Evolutionary conservation across 2,797 vertebrate genomes (phyloP).

Genomic region (Cyprinodon diabolis): DNA sequence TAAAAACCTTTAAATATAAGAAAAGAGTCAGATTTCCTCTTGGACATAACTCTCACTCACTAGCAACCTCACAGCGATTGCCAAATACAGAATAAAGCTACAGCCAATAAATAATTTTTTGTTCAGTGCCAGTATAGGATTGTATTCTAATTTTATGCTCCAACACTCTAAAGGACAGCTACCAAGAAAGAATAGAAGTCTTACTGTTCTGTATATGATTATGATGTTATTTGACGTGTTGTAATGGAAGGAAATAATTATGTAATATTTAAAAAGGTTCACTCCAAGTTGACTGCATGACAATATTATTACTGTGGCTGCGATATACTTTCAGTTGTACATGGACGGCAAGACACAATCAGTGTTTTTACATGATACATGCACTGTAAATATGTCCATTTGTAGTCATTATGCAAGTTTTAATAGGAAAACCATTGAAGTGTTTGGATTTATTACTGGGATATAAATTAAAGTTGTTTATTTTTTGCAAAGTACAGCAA

Average conservation of each 20-base stretch:
- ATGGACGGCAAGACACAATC: slow-evolving; percentile 12
- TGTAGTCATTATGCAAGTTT: not conserved
- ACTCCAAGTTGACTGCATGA: slow-evolving; percentile 34
- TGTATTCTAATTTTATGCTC: slow-evolving; percentile 76
- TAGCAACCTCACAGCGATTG: slow-evolving; percentile 80
- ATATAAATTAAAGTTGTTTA: not conserved
- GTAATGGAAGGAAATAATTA: slow-evolving; percentile 46
- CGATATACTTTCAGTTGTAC: slow-evolving; percentile 27
- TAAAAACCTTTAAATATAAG: slow-evolving; percentile 67
- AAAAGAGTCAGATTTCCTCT: slow-evolving; percentile 64
- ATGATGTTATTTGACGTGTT: slow-evolving; percentile 50
- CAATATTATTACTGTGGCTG: slow-evolving; percentile 38
- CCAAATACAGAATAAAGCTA: slow-evolving; percentile 71
- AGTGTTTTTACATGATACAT: not conserved
- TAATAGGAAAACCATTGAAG: not conserved
- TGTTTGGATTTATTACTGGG: not conserved
- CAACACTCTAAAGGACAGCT: slow-evolving; percentile 56
- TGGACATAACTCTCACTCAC: slow-evolving; percentile 68
- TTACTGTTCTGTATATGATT: slow-evolving; percentile 54
- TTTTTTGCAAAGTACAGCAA: not conserved
- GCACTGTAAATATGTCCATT: slow-evolving; percentile 5
- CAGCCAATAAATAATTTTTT: slow-evolving; percentile 64
- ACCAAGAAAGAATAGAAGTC: slow-evolving; percentile 58
- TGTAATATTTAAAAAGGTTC: slow-evolving; percentile 47
- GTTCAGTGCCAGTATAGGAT: slow-evolving; percentile 51